These are phyloP conservation scores for Mixornis gularis DNA, from an alignment of 2,113 vertebrate genomes.

Conservation along the genomic window DNA sequence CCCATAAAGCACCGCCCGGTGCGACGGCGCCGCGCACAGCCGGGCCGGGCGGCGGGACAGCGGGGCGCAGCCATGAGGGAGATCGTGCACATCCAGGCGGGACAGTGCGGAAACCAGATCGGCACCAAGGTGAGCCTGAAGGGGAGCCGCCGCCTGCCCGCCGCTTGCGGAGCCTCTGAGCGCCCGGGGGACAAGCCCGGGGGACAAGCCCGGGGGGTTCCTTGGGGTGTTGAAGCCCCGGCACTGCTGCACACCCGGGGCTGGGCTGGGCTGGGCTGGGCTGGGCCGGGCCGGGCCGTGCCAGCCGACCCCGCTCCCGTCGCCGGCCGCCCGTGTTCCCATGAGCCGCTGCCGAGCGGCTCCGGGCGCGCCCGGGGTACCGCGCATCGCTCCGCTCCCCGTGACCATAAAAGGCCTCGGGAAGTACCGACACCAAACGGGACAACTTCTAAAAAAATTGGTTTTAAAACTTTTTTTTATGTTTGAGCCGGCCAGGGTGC, in stretches of 20 bases:
- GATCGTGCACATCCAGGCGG: constrained; percentile 92
- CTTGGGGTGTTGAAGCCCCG: neutral
- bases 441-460: neutral
- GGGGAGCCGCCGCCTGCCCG: neutral
- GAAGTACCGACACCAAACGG: neutral
- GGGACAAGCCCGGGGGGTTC: neutral
- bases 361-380: neutral
- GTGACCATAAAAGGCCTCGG: constrained; percentile 28
- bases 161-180: neutral
- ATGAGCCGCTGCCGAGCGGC: neutral
- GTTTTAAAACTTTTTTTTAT: fast-evolving
- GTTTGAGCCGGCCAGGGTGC: neutral
- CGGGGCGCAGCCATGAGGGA: constrained; percentile 77
- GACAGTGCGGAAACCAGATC: constrained; percentile 93
- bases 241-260: neutral
- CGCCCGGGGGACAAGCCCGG: no score
- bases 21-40: neutral
- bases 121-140: constrained; percentile 82
- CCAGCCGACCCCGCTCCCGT: neutral
- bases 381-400: neutral
- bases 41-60: neutral
- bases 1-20: constrained; percentile 28
- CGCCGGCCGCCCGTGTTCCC: neutral
- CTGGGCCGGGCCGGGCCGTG: neutral
- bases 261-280: neutral